These are phyloP conservation scores for Mergus octosetaceus DNA, from an alignment of 2,797 vertebrate species.

Conservation along the genomic window DNA sequence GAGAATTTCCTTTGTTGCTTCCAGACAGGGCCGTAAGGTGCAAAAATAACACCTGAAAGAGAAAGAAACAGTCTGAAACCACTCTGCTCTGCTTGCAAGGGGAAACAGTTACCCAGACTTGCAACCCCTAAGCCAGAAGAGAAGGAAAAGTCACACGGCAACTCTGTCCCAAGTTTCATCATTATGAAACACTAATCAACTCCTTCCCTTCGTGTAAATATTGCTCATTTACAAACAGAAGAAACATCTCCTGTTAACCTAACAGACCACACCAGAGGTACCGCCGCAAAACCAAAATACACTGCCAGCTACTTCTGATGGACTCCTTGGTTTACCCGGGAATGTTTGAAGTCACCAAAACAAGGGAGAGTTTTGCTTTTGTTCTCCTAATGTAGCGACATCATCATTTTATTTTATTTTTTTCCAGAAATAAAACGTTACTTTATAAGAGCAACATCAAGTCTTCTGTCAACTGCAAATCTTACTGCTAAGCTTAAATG, in stretches of 20 bases:
- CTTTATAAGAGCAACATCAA: neutral
- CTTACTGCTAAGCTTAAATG: neutral
- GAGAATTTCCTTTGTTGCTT: slow-evolving; percentile 92
- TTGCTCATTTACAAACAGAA: neutral
- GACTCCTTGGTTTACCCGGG: neutral
- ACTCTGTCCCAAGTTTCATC: neutral
- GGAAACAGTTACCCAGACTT: neutral
- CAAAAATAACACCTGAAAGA: slow-evolving; percentile 90
- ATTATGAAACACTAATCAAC: neutral
- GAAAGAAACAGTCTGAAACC: neutral
- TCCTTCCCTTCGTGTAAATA: neutral
- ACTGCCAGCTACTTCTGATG: neutral
- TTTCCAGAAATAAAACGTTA: neutral
- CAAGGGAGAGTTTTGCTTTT: neutral
- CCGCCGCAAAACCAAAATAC: neutral
- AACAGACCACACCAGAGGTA: neutral
- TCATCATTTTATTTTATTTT: too few species aligned
- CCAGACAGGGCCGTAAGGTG: slow-evolving; percentile 91
- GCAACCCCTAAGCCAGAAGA: neutral
- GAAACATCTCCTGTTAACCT: neutral
- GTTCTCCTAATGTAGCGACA: neutral
- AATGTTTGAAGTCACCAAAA: neutral
- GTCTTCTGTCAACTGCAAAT: neutral
- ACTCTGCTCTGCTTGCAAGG: neutral
- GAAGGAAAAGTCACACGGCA: neutral